phyloP scores from a whole-genome alignment of 2,888 invertebrate genomes.

The Dryadula phaetusa region DNA sequence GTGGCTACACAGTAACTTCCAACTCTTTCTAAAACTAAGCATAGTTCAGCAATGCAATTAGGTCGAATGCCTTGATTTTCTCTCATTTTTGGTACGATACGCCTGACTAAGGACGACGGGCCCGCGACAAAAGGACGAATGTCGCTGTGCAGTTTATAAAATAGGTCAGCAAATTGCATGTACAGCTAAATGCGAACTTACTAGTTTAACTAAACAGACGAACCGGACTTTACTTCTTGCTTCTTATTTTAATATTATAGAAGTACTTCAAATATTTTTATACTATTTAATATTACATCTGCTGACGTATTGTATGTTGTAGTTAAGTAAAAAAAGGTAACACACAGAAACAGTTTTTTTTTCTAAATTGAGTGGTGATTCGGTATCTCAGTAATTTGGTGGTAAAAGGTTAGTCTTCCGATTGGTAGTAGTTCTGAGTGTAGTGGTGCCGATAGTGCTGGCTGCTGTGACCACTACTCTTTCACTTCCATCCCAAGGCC shows the following conservation, averaged over 20 bases:
- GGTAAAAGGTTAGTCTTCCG: no score
- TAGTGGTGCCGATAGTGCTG: no score
- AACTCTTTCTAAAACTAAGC: conserved; percentile 40
- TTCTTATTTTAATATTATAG: not conserved
- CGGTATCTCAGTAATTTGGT: no score
- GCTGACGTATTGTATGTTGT: no score
- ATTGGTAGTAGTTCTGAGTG: no score
- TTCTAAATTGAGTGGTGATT: no score
- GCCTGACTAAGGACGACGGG: conserved; percentile 38
- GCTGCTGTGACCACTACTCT: no score
- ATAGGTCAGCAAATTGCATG: conserved; percentile 36
- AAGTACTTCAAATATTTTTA: conserved; percentile 6
- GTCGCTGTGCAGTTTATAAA: conserved; percentile 31
- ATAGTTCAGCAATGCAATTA: conserved; percentile 44
- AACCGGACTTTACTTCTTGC: conserved; percentile 25
- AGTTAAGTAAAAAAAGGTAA: no score
- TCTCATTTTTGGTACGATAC: conserved; percentile 43
- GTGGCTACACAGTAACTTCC: conserved; percentile 29
- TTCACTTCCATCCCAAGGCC: no score
- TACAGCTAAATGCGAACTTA: conserved; percentile 40
- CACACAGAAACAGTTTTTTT: no score
- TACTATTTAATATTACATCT: no score
- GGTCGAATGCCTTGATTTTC: conserved; percentile 46
- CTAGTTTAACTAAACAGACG: conserved; percentile 35
- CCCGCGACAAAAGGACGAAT: conserved; percentile 44